Evolutionary conservation across 2,888 invertebrate genomes (phyloP), one percentile per base, ranked within the genome.

Genomic region (Adineta ricciae): DNA sequence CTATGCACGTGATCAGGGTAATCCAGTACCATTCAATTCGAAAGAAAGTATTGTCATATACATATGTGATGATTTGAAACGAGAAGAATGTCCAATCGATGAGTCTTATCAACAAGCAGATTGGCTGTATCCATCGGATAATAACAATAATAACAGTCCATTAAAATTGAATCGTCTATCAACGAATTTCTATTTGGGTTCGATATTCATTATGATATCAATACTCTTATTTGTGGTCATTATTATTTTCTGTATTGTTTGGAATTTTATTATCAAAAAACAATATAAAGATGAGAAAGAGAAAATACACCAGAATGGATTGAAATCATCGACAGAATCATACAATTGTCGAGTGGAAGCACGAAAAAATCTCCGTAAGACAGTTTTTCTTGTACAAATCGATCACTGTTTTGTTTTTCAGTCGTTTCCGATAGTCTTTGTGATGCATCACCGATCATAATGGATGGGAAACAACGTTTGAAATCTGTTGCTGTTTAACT

Each of bases 271-370:
- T 78, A 38, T 78, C 19, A 78, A 24, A 41, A 32, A n/a, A 78
- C 78, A 78, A n/a, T n/a, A n/a, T 41, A 78, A 11, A 78, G 19
- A 19, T n/a, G 41, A 41, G 14, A 21, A 41, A n/a, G 24, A 78
- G 19, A 24, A 41, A n/a, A 41, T 64, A 7, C 64, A 64, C 7
- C 7, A 24, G 7, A 32, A 64, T 64, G 32, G 32, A 32, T 27
- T 32, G 19, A 32, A 64, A 64, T 64, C 32, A 64, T 9, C 64
- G 19, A 64, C 64, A 5, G 64, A 32, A 64, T 64, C 78, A 19
- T 78, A 78, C n/a, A 78, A 78, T 78, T 78, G 78, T 78, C 78
- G 78, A n/a, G n/a, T 41, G 11, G 78, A 78, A 78, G 78, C 78
- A 41, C 36, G 78, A 78, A 78, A 78, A 78, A 78, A 78, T 41